A percentile compares a stretch with the other conserved stretches of the same genome.
Evolutionary conservation across 2,113 vertebrate genomes (phyloP).

Genomic region (Otus sunia): DNA sequence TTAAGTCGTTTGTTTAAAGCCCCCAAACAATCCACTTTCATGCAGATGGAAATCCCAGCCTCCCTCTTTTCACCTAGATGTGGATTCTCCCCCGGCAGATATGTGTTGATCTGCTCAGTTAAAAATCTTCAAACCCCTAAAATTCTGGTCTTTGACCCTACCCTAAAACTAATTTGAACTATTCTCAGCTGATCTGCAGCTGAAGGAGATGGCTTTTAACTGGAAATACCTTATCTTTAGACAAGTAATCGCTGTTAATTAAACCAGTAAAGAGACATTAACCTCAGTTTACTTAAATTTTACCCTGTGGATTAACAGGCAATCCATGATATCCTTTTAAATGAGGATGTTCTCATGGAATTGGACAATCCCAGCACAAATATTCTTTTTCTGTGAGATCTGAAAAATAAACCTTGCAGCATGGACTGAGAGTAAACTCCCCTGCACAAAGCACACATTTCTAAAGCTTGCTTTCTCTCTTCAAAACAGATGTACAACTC

Average conservation of each 20-base stretch:
- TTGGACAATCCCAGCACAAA: not conserved
- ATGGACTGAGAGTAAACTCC: not conserved
- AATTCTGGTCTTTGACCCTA: constrained; percentile 45
- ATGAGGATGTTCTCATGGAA: not conserved
- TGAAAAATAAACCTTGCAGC: not conserved
- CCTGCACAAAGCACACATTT: not conserved
- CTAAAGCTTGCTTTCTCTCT: not conserved
- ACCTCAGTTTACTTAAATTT: constrained; percentile 20
- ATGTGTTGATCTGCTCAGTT: not conserved
- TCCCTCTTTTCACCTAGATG: constrained; percentile 10
- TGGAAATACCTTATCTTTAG: constrained; percentile 48
- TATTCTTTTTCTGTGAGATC: not conserved
- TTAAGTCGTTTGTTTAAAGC: constrained; percentile 52
- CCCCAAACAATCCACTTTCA: constrained; percentile 20
- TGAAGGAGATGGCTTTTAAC: constrained; percentile 43
- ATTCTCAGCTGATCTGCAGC: constrained; percentile 46
- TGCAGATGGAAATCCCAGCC: constrained; percentile 40
- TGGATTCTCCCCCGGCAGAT: not conserved
- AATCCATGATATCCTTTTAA: not conserved
- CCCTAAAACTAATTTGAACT: constrained; percentile 55
- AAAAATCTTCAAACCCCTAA: constrained; percentile 20
- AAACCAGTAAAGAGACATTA: constrained; percentile 39
- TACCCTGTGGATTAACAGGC: constrained; percentile 6
- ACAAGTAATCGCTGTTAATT: constrained; percentile 44
- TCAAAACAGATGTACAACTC: not conserved